phyloP scores from a whole-genome alignment of 2,888 invertebrate genomes.

The Siphlonurus alternatus region DNA sequence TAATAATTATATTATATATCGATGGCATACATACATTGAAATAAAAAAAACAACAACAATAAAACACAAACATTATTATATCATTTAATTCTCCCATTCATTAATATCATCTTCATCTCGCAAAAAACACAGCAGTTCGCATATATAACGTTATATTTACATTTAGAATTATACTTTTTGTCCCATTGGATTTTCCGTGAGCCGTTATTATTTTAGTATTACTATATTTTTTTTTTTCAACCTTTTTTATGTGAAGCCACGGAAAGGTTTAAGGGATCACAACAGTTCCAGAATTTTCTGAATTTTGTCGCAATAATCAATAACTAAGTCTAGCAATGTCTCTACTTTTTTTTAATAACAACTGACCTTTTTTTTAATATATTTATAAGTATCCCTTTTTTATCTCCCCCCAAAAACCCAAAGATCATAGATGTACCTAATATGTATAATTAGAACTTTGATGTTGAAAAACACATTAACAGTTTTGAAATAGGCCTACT shows the following conservation, averaged over 20 bases:
- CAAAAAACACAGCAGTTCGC: constrained; percentile 22
- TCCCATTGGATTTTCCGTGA: background rate
- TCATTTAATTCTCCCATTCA: background rate
- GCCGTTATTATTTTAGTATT: background rate
- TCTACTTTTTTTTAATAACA: constrained; percentile 2
- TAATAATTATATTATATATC: background rate
- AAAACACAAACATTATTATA: constrained; percentile 1
- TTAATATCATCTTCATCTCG: background rate
- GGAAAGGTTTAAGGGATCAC: constrained; percentile 5
- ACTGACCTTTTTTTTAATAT: background rate
- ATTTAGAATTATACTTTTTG: constrained; percentile 33
- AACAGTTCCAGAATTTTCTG: background rate
- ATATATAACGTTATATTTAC: constrained; percentile 28
- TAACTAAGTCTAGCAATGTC: background rate
- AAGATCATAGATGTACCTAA: constrained; percentile 8
- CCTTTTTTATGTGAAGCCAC: constrained; percentile 3
- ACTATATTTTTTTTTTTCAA: background rate
- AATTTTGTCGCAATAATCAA: background rate
- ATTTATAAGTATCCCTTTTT: constrained; percentile 5
- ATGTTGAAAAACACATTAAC: constrained; percentile 7
- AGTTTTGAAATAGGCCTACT: constrained; percentile 1
- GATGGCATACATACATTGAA: constrained; percentile 1
- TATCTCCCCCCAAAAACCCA: constrained; percentile 1
- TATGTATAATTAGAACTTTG: constrained; percentile 7
- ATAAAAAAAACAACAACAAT: background rate